Evolutionary conservation across 1,140 invertebrate genomes (phyloP), one percentile per base, ranked within the genome.

Genomic region (Aphidius gifuensis): DNA sequence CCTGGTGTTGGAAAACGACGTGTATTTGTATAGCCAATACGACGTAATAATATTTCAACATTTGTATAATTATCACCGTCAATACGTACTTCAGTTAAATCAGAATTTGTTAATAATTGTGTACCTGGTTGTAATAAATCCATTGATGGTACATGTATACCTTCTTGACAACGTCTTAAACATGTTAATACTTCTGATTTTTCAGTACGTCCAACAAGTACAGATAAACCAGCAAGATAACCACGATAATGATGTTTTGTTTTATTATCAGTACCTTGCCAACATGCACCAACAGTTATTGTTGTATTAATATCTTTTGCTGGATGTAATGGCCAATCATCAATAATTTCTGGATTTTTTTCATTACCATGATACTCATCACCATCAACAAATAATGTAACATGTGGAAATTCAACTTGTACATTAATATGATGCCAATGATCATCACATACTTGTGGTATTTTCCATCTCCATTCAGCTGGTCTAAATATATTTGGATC

Each of bases 321-420:
- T 32, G 93, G 92, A 78, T 99, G 97, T 9, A 99, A 83, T n/a
- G 97, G 96, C 97, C 97, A 99, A 80, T 99, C 97, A 79, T 99
- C 97, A 73, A 99, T 95, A 40, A 99, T 93, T 78, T 99, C 96
- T 0, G 95, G 93, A 71, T 96, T 96, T 74, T 90, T 88, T 68
- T 92, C 90, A 55, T 86, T 84, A 5, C 88, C 84, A 55, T 84
- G 85, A 81, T 92, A 92, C 16, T 89, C 79, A 72, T 91, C 88
- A 1, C 97, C 97, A 80, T 99, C 97, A 63, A 98, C 87, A 75
- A 87, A 95, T 38, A 98, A 81, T 61, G 88, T 88, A 9, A 96
- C 92, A 68, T 92, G 91, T 0, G 94, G 91, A 83, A 96, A 94
- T 62, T 91, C 86, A 5, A 98, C 91, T 72, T 92, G 94, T 23